These are phyloP conservation scores for Phenganax stokvisi DNA, from an alignment of 92 coral and sea anemone genomes.

Conservation along the genomic window DNA sequence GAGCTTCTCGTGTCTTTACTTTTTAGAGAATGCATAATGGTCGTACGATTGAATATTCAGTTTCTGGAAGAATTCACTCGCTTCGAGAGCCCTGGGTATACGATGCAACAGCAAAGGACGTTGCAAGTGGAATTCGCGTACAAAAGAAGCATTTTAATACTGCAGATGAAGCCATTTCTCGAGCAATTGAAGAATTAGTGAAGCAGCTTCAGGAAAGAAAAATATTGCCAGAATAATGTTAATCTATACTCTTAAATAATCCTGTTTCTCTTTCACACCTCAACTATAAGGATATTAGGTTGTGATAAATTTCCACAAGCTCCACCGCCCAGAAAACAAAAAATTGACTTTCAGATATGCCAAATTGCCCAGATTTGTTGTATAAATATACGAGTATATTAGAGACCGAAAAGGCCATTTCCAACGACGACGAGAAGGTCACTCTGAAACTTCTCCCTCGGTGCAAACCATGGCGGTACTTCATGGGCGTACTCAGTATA, in stretches of 20 bases:
- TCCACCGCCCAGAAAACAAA: too few species aligned
- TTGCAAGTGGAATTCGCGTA: constrained; percentile 35
- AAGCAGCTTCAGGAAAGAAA: constrained; percentile 38
- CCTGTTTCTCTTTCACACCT: background rate
- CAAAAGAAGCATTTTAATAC: constrained; percentile 16
- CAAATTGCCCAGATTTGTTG: too few species aligned
- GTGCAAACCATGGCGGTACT: too few species aligned
- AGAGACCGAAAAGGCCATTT: too few species aligned
- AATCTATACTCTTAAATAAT: background rate
- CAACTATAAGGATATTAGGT: background rate
- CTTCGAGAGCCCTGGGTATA: constrained; percentile 41
- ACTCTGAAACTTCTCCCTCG: too few species aligned
- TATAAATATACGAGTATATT: too few species aligned
- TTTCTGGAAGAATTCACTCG: constrained; percentile 40
- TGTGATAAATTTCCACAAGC: too few species aligned
- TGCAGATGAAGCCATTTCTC: constrained; percentile 35
- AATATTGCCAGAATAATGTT: constrained; percentile 6
- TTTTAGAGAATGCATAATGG: constrained; percentile 38
- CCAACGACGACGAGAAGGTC: too few species aligned
- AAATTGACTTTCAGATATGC: too few species aligned
- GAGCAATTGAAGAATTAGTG: constrained; percentile 38
- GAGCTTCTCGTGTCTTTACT: background rate
- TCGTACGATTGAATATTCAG: constrained; percentile 45
- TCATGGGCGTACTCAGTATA: too few species aligned
- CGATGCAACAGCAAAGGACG: constrained; percentile 47